Evolutionary conservation across 2,113 vertebrate genomes (phyloP), one percentile per base, ranked within the genome.

Genomic region (Grallaria varia): DNA sequence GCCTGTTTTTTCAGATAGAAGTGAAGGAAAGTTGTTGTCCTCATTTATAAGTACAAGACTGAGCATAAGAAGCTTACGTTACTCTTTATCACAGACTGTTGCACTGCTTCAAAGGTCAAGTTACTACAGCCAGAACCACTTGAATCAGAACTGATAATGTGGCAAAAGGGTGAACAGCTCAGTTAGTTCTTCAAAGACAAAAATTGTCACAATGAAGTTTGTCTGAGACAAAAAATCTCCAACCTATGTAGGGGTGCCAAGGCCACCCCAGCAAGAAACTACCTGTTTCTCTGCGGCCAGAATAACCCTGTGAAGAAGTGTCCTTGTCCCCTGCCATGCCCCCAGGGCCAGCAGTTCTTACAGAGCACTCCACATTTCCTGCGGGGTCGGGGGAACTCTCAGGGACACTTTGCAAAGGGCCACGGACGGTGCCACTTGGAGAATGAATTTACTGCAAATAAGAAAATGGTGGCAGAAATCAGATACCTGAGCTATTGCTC

Each of bases 161-260:
- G 68, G 22, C 33, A 52, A 81, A 69, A 45, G 74, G 12, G 22
- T 50, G 45, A 73, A n/a, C 7, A 19, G 33, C 37, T 73, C 33
- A 17, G 73, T 42, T 50, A 77, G 35, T 35, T 89, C 44, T 73
- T 55, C 19, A 4, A 80, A 69, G 31, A 74, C 4, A 69, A 81
- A 75, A 73, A 42, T 17, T 35, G 12, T 37, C 59, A 52, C 37
- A 44, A 23, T 19, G 1, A 92, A 37, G 14, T 74, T 81, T 73
- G 30, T 15, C 50, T 0, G 0, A 58, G 22, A 62, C 39, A 9
- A 47, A 67, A 62, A 40, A 12, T 56, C 55, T 35, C 69, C 55
- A 87, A 60, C 2, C 8, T 23, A 53, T 10, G 40, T 44, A 30
- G 6, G 33, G 31, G 19, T 8, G 9, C 30, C 52, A 88, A 78